Base-by-base conservation (phyloP, 2,797 vertebrate species). In the Tragelaphus oryx region DNA sequence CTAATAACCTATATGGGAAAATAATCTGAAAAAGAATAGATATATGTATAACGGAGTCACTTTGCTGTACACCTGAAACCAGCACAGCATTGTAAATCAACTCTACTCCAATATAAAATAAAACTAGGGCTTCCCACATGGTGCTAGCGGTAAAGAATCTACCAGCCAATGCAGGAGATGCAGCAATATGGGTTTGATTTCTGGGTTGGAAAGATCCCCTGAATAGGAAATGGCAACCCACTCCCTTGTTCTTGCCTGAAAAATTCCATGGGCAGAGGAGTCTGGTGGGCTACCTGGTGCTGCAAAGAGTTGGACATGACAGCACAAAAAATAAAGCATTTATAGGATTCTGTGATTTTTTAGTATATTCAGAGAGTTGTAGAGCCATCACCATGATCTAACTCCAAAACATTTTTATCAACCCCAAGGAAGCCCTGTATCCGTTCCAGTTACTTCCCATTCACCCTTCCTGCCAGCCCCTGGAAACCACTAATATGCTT, bases 341-440 rank as follows among this genome's bases (percentile, higher is more conserved):
- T 46, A 7, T 50, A 48, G 28, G 60, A 6, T 93, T 84, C 4
- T 54, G 8, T 59, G 74, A 18, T 62, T 62, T 94, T 94, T 96
- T 52, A 52, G n/a, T n/a, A 33, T 65, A 59, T 83, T 89, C 68
- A 75, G 89, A 92, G 30, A 85, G 41, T 30, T 62, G 24, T 75
- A 14, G 12, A 54, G 5, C 24, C 7, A 16, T 91, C 28, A 76
- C 22, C 28, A 14, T 10, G 17, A 13, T 75, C 37, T 89, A 75
- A 92, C 79, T 91, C 68, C 24, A 71, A 76, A 87, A 46, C 24
- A 55, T 81, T 71, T 90, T 82, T 22, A 33, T 71, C 44, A 79
- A 3, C n/a, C 8, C 20, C 10, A 55, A 37, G 82, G 48, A 88
- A 57, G 41, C 1, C 10, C 24, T 88, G 22, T 46, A 28, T 37